Evolutionary conservation across 2,797 vertebrate genomes (phyloP), one percentile per base, ranked within the genome.

Genomic region (Hirundo rustica): DNA sequence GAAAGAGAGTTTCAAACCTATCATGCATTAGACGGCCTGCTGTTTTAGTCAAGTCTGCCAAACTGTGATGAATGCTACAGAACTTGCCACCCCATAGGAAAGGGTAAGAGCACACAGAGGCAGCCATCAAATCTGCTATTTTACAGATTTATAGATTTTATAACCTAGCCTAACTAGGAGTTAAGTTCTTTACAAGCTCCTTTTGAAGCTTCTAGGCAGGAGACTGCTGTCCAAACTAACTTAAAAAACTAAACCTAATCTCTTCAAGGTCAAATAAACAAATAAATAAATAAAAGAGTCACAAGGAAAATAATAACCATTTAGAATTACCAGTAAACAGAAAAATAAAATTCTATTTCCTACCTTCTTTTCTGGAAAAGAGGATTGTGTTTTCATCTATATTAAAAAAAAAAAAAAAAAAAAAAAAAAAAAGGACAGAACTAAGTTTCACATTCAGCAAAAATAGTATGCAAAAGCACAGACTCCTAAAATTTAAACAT

Each of bases 361-460:
- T 97, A 99, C 99, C 98, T 98, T 74, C 5, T 97, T 96, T 87
- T 97, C 98, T 10, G 96, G 96, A 57, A 95, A 75, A 78, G 91
- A 90, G 4, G 97, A 89, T 30, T 98, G 96, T 12, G 98, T 96
- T 94, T 97, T 98, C 98, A 98, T 98, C 99, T 99, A 78, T 58
- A n/a, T 17, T 16, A 50, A 80, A 94, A 61, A 88, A 60, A 70
- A 54, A 90, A 27, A 62, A 87, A 60, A n/a, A n/a, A n/a, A n/a
- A n/a, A n/a, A n/a, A n/a, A 53, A 42, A 90, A 27, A 62, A 85
- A 85, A 7, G 2, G 62, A 67, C 76, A 94, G 3, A 88, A 47
- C 19, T 55, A 75, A 32, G 19, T 42, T 89, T 93, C 60, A 65
- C 34, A 73, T 72, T 55, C 58, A 88, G 29, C 12, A 86, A 74